A percentile compares a stretch with the other conserved stretches of the same genome.
Conservation (phyloP, 1,140 invertebrate species). For the Diuraphis noxia region DNA sequence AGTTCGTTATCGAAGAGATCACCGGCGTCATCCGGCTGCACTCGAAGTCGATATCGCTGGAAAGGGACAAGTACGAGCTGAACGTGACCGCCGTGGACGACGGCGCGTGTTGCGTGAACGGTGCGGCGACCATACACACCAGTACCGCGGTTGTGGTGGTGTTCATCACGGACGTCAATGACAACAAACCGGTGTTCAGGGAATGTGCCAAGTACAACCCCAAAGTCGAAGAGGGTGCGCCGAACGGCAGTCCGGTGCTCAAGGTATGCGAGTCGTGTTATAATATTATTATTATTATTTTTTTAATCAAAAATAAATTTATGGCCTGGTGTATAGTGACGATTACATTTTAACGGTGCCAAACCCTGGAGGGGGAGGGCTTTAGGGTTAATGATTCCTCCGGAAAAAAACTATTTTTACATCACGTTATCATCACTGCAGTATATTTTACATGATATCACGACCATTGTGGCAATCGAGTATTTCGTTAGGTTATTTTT, state of each 20-base stretch:
- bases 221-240: constrained; percentile 89
- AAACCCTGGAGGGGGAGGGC: no score
- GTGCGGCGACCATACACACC: constrained; percentile 82
- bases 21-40: constrained; percentile 91
- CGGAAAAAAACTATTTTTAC: no score
- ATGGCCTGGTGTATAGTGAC: no score
- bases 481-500: no score
- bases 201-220: constrained; percentile 89
- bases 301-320: no score
- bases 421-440: no score
- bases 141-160: constrained; percentile 94
- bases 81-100: constrained; percentile 94
- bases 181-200: constrained; percentile 92
- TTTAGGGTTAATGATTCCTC: no score
- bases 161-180: constrained; percentile 94
- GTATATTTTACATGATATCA: no score
- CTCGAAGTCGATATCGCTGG: constrained; percentile 79
- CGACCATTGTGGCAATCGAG: no score
- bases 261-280: constrained; percentile 64
- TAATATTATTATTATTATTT: not conserved
- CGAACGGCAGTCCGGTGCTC: constrained; percentile 88
- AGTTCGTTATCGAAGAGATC: constrained; percentile 94
- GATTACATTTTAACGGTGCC: no score
- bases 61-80: constrained; percentile 87
- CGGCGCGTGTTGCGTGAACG: constrained; percentile 87